A percentile compares a stretch with the other conserved stretches of the same genome.
phyloP scores from a whole-genome alignment of 2,113 vertebrate genomes.

The Cebidichthys violaceus region DNA sequence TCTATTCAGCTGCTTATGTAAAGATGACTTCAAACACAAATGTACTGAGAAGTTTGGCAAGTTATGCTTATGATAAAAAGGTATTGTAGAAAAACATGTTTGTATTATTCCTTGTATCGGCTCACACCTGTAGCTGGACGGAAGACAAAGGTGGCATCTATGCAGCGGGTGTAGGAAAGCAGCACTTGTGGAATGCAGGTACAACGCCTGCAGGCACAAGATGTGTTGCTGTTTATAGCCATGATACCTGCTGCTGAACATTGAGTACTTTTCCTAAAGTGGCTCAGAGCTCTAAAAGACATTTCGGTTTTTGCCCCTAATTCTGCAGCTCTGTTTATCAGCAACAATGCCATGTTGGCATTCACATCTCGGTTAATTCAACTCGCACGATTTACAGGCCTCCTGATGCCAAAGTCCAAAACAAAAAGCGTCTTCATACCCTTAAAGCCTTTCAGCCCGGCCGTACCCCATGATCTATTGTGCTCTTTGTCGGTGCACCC shows the following conservation, averaged over 20 bases:
- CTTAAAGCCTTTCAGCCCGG: conserved; percentile 42
- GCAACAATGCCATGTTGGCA: conserved; percentile 13
- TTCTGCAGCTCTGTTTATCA: conserved; percentile 14
- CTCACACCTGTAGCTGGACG: conserved; percentile 40
- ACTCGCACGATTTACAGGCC: conserved; percentile 22
- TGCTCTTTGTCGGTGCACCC: conserved; percentile 45
- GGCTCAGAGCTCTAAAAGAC: background rate
- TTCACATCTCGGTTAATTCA: conserved; percentile 18
- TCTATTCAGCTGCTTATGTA: background rate
- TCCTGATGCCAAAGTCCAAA: conserved; percentile 49
- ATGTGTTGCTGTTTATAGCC: conserved; percentile 12
- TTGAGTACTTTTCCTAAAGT: background rate
- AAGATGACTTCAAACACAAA: background rate
- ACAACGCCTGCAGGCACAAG: background rate
- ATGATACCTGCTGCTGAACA: background rate
- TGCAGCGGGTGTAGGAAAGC: conserved; percentile 33
- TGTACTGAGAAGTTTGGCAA: background rate
- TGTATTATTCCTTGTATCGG: background rate
- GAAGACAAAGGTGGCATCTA: conserved; percentile 47
- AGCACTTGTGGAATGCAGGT: conserved; percentile 16
- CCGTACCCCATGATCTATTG: conserved; percentile 52
- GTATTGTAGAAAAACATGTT: background rate
- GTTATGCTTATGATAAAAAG: background rate
- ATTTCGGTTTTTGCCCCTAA: background rate
- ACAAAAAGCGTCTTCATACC: conserved; percentile 51